Evolutionary conservation across 2,888 invertebrate species (phyloP), one percentile per base, ranked within the genome.

Genomic region (Synergus laeviventris): DNA sequence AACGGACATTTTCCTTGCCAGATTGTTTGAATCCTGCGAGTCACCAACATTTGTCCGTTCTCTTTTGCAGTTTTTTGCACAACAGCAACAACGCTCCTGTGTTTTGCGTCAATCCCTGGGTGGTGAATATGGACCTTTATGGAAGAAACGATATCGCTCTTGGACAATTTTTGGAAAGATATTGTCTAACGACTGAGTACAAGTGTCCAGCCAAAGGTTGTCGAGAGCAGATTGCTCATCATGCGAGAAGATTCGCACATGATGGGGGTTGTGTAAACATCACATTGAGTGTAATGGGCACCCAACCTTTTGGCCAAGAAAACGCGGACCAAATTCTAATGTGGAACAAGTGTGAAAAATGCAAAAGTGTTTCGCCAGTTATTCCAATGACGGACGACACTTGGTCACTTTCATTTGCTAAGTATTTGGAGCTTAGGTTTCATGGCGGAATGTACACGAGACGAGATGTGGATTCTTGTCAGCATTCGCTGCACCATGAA

Each of bases 91-190:
- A 97, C 86, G 95, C 96, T 2, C 97, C 97, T 0, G 95, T 95
- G 77, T 97, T 97, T 89, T 98, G 98, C 89, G 96, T 97, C 0
- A 95, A 96, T 87, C 98, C 98, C 0, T 96, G 97, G 95, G 94
- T 97, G 75, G 96, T 97, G 0, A 94, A 94, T 76, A 99, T 99
- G 98, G 96, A 97, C 87, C 96, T 98, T 92, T 99, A 99, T 91
- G 98, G 98, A 0, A 94, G 95, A 31, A 97, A 98, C 88, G 99
- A 99, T 91, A 98, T 99, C 84, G 96, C 98, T 1, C 92, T 99
- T 62, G 99, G 99, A 49, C 96, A 96, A 81, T 99, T 99, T 89
- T 92, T 99, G 62, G 97, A 98, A 88, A 94, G 96, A 77, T 98
- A 98, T 89, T 99, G 98, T 90, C 97, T 98, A 90, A 95, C 96